Base-by-base conservation (phyloP, 2,888 invertebrate species). In the Cerceris ruficornis region DNA sequence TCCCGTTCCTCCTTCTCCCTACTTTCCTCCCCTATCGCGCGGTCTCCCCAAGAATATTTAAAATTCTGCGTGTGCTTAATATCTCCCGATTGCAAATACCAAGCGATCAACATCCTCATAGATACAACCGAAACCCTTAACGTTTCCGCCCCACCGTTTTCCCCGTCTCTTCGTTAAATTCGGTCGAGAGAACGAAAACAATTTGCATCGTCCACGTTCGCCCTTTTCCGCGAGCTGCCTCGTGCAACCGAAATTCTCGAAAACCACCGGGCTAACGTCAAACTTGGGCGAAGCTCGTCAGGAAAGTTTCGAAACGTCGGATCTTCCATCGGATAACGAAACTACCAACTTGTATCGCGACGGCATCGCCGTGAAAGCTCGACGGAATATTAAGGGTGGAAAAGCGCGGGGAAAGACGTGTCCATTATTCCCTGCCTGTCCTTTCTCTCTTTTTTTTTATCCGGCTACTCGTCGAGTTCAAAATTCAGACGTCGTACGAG, bases 401-500 rank as follows among this genome's bases (percentile, higher is more conserved):
- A 69, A 64, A 17, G 54, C 62, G 57, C 57, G 68, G 54, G 42
- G 42, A 61, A 59, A 17, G 54, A 55, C 49, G 66, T 68, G 42
- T 17, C 17, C 39, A 13, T 67, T 71, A 14, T 50, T 66, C 39
- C 55, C 67, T 41, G 2, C 28, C 11, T 62, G 55, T 42, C 46
- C 15, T 42, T 13, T 7, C 15, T 1, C 11, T 17, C 7, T 7
- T n/a, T 0, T n/a, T 17, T 73, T 66, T 61, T 68, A 17, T 55
- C 65, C 7, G 55, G 60, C 46, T 50, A 62, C 74, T 80, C 83
- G 72, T 85, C 77, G 15, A 43, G 50, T 69, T 85, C 76, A 80
- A 85, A 80, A 85, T 85, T 83, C 85, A 76, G 41, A 39, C 69
- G 14, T 15, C 79, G 81, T 83, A 28, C 70, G 55, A 15, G 42